Conservation (phyloP, 2,888 invertebrate species). For the Meiosimyza decipiens region DNA sequence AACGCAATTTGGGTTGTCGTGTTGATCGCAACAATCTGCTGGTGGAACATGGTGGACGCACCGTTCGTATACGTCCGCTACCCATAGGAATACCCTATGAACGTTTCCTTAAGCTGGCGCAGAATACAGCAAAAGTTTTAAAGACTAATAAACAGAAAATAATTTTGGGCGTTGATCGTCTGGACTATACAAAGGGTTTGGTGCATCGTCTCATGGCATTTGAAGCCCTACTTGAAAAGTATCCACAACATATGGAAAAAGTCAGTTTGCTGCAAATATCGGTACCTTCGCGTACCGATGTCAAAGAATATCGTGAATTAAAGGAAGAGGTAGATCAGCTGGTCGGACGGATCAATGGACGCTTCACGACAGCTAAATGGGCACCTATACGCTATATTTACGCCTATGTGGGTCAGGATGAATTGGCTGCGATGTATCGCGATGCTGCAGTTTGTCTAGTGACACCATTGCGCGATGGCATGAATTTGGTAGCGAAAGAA, state of each 20-base stretch:
- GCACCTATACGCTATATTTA: slow-evolving; percentile 89
- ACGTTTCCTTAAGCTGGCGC: slow-evolving; percentile 83
- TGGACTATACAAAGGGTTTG: slow-evolving; percentile 92
- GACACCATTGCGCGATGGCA: slow-evolving; percentile 88
- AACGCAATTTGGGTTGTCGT: slow-evolving; percentile 85
- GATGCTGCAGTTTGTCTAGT: slow-evolving; percentile 89
- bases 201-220: slow-evolving; percentile 86
- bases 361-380: slow-evolving; percentile 92
- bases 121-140: slow-evolving; percentile 75
- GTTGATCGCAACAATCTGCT: slow-evolving; percentile 88
- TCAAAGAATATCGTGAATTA: slow-evolving; percentile 88
- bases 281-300: slow-evolving; percentile 89
- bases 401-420: slow-evolving; percentile 87
- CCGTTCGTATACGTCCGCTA: slow-evolving; percentile 83
- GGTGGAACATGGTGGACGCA: slow-evolving; percentile 88
- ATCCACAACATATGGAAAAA: slow-evolving; percentile 87
- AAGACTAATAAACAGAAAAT: slow-evolving; percentile 80
- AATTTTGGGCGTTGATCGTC: slow-evolving; percentile 86
- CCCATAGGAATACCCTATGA: slow-evolving; percentile 93
- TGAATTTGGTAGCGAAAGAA: slow-evolving; percentile 94
- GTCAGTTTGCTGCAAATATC: slow-evolving; percentile 85
- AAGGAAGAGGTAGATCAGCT: slow-evolving; percentile 92
- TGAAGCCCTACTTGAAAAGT: slow-evolving; percentile 81
- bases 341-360: slow-evolving; percentile 86
- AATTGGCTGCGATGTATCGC: slow-evolving; percentile 86